Evolutionary conservation across 23 tunicate genomes (phyloP).

Genomic region (Corella eumyota): DNA sequence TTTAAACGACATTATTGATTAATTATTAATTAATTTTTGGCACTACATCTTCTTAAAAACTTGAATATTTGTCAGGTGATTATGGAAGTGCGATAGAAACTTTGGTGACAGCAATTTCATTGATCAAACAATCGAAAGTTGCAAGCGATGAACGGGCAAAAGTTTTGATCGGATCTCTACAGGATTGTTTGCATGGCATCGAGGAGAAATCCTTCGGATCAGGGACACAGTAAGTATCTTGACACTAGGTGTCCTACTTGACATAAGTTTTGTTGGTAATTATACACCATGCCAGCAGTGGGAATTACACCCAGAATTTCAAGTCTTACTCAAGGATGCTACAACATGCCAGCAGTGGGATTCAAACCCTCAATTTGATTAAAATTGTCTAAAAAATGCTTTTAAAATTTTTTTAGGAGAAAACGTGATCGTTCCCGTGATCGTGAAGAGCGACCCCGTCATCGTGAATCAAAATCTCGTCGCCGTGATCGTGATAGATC

Average conservation of each 20-base stretch:
- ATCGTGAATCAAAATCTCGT: slow-evolving; percentile 86
- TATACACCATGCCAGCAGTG: too few relatives aligned
- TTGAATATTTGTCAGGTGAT: slow-evolving; percentile 31
- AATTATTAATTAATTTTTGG: too few relatives aligned
- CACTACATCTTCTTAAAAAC: not conserved
- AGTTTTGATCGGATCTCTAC: slow-evolving; percentile 87
- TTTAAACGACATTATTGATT: too few relatives aligned
- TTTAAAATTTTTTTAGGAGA: slow-evolving; percentile 3
- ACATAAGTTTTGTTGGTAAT: too few relatives aligned
- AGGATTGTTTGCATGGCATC: slow-evolving; percentile 96
- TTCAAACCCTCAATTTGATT: too few relatives aligned
- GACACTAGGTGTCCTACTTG: not conserved
- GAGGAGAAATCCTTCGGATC: slow-evolving; percentile 95
- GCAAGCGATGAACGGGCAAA: slow-evolving; percentile 87
- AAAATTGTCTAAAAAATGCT: not conserved
- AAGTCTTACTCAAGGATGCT: too few relatives aligned
- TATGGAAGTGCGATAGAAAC: slow-evolving; percentile 92
- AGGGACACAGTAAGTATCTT: slow-evolving; percentile 25
- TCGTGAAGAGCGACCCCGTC: slow-evolving; percentile 70
- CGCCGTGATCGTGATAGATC: slow-evolving; percentile 84
- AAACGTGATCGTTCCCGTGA: slow-evolving; percentile 85
- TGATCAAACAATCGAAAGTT: slow-evolving; percentile 90
- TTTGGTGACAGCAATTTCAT: slow-evolving; percentile 81
- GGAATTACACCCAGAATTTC: too few relatives aligned
- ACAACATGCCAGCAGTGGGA: too few relatives aligned